Percentiles rank a stretch among this genome's conserved stretches.
Conservation (phyloP, 2,888 invertebrate genomes). For the Nebria brevicollis region DNA sequence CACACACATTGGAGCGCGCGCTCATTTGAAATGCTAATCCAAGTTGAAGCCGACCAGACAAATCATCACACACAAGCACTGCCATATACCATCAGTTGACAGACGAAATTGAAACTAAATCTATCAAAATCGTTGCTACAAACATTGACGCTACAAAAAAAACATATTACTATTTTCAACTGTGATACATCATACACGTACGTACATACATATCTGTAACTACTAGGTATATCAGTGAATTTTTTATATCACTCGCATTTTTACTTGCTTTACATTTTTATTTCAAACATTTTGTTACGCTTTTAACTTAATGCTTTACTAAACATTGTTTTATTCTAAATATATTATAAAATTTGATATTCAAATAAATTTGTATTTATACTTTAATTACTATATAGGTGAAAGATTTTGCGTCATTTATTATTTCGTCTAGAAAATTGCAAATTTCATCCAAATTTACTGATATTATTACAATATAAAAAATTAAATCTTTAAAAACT, state of each 20-base stretch:
- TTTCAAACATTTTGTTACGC: neutral
- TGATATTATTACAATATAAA: no score
- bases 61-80: neutral
- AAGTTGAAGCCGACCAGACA: slow-evolving; percentile 5
- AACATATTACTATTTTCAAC: neutral
- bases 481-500: no score
- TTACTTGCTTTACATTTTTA: neutral
- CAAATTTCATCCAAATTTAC: no score
- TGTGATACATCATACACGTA: neutral
- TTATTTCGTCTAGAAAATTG: no score
- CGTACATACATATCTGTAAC: neutral
- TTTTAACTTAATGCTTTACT: no score
- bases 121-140: neutral
- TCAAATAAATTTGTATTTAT: no score
- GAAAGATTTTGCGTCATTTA: no score
- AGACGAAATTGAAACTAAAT: slow-evolving; percentile 9
- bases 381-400: no score
- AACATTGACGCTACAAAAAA: slow-evolving; percentile 6
- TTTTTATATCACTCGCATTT: neutral
- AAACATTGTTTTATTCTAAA: no score
- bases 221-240: neutral
- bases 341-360: no score
- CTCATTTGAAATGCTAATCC: slow-evolving; percentile 43
- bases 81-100: neutral
- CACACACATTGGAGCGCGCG: neutral